Evolutionary conservation across 2,888 invertebrate species (phyloP), one percentile per base, ranked within the genome.

Genomic region (Prosapia bicincta): DNA sequence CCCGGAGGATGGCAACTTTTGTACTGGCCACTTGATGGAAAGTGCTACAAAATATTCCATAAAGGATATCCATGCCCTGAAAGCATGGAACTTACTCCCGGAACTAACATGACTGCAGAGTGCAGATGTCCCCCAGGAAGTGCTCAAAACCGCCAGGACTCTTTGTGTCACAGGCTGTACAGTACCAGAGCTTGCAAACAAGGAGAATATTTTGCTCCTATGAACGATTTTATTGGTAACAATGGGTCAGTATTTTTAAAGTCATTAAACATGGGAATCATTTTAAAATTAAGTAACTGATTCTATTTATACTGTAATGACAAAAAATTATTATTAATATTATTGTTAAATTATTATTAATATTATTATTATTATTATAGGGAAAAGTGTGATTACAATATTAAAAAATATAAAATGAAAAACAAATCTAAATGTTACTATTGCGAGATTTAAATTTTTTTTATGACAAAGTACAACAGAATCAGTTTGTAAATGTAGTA

Each of bases 41-140:
- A 92, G 85, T 95, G 95, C 85, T 95, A 95, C 84, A 93, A 93
- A 83, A 95, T 95, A 85, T 95, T 95, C 83, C 91, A 93, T 88
- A 26, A 76, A 69, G 94, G 94, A 15, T 88, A 91, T 80, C 95
- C 95, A 0, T 95, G 95, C 82, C 93, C 94, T 0, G 92, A 93
- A 0, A 93, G 93, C 10, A 94, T 94, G 89, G 95, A 95, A 85
- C 85, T 95, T 28, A 91, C 91, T 79, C 93, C 94, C 0, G 88
- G 84, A 81, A 88, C 86, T 75, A 85, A 88, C 24, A 89, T 90
- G 1, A 87, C 89, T 0, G 93, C 94, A 0, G 93, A 93, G 83
- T 95, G 95, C 85, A 90, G 92, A 80, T 95, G 95, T 82, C 94
- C 95, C 0, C 94, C 94, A 0, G 91, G 92, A 38, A 92, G 92